phyloP scores from a whole-genome alignment of 2,888 invertebrate species.

The Empis stercorea region DNA sequence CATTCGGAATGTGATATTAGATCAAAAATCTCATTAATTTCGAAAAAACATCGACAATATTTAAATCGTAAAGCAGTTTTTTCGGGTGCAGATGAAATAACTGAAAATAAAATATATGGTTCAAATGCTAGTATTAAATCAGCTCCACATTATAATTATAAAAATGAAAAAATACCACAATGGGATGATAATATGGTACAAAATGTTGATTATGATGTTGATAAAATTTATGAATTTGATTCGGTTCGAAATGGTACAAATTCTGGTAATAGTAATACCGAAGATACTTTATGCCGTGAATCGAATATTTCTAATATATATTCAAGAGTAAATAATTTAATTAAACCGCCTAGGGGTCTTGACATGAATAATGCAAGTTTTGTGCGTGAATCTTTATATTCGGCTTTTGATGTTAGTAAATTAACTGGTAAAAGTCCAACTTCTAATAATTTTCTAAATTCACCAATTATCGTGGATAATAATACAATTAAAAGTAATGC shows the following conservation, averaged over 20 bases:
- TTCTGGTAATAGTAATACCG: background rate
- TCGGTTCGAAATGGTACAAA: slow-evolving; percentile 23
- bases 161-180: slow-evolving; percentile 15
- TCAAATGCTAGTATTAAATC: slow-evolving; percentile 38
- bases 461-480: slow-evolving; percentile 12
- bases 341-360: slow-evolving; percentile 21
- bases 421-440: slow-evolving; percentile 38
- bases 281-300: background rate
- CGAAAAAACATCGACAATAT: slow-evolving; percentile 27
- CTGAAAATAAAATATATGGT: slow-evolving; percentile 33
- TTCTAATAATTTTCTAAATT: slow-evolving; percentile 14
- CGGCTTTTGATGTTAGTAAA: slow-evolving; percentile 36
- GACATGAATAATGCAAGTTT: slow-evolving; percentile 19
- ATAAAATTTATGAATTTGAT: slow-evolving; percentile 33
- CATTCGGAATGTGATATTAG: slow-evolving; percentile 45
- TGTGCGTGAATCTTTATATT: slow-evolving; percentile 24
- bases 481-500: slow-evolving; percentile 9
- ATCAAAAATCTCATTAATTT: slow-evolving; percentile 23
- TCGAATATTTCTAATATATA: slow-evolving; percentile 7
- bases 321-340: slow-evolving; percentile 12
- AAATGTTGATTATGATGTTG: slow-evolving; percentile 12
- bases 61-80: slow-evolving; percentile 29
- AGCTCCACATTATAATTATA: slow-evolving; percentile 36
- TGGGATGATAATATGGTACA: slow-evolving; percentile 7
- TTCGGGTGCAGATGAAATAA: slow-evolving; percentile 23